Evolutionary conservation across 2,113 vertebrate genomes (phyloP), one percentile per base, ranked within the genome.

Genomic region (Erythrolamprus reginae): DNA sequence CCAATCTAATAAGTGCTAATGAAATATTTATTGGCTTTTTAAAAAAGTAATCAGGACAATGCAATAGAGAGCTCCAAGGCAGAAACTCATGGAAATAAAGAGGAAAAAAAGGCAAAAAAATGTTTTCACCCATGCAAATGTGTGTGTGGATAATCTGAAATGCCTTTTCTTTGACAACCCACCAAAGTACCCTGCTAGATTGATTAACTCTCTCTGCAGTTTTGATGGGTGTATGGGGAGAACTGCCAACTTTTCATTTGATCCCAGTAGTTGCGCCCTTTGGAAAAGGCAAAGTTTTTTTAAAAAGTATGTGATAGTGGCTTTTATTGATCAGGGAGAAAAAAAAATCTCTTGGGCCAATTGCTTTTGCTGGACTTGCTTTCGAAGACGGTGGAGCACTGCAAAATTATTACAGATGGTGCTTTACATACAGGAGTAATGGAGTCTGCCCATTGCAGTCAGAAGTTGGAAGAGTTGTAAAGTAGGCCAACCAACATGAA

Each of bases 11-110:
- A 89, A 90, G 61, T 24, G 58, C 88, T 82, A 92, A 92, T 95
- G 33, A 94, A 95, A 94, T 92, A 93, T 93, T 92, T 94, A 94
- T 88, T 84, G 91, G 51, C 53, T 93, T 93, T 92, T 95, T 5
- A 91, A 92, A 92, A 91, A 61, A 93, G 89, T 95, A 94, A 96
- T 95, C 93, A 93, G 89, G 90, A 58, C 8, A 52, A 83, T 82
- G 53, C 93, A 86, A 65, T 83, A 77, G 21, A 48, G 85, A 91
- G 61, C 88, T 94, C 85, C 91, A 9, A 90, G 88, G 87, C 89
- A 45, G 87, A 92, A 90, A 13, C 84, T 84, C 86, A 42, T 85
- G 28, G 33, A 89, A 95, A 94, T 92, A 91, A 95, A 95, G 94
- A 58, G 45, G 5, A 45, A 45, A 45, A 45, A 92, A 56, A 92